Percentiles rank a stretch among this genome's conserved stretches.
These are phyloP conservation scores for Patella caerulea DNA, from an alignment of 2,888 invertebrate species.

Conservation along the genomic window DNA sequence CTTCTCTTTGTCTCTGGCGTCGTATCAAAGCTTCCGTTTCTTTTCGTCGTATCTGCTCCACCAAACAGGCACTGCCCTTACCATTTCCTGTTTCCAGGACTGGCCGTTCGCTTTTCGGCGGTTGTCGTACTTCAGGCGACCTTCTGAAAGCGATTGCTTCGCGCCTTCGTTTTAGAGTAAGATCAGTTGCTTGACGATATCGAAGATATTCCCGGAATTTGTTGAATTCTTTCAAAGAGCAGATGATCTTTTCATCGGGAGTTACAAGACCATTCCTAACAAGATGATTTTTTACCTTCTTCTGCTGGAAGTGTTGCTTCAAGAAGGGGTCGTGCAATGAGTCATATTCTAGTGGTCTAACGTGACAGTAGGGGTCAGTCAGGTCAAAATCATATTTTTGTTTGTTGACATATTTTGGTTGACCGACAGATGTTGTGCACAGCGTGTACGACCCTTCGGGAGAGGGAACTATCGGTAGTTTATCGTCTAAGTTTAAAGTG, in stretches of 20 bases:
- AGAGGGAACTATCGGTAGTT: slow-evolving; percentile 75
- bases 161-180: slow-evolving; percentile 44
- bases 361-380: slow-evolving; percentile 54
- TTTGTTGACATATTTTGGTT: slow-evolving; percentile 45
- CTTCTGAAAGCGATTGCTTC: slow-evolving; percentile 6
- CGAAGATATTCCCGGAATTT: slow-evolving; percentile 77
- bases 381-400: slow-evolving; percentile 60
- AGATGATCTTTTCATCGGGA: slow-evolving; percentile 77
- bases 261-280: slow-evolving; percentile 75
- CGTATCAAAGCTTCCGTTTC: slow-evolving; percentile 4
- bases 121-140: not conserved
- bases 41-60: not conserved
- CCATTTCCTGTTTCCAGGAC: not conserved
- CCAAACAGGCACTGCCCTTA: not conserved
- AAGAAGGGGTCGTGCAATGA: slow-evolving; percentile 64
- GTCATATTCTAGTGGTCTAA: slow-evolving; percentile 55
- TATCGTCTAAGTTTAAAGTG: slow-evolving; percentile 74
- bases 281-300: slow-evolving; percentile 45
- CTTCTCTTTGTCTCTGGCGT: not conserved
- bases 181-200: slow-evolving; percentile 47
- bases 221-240: slow-evolving; percentile 79
- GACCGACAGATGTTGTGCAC: slow-evolving; percentile 75
- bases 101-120: not conserved
- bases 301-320: slow-evolving; percentile 45
- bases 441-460: slow-evolving; percentile 74